phyloP scores from a whole-genome alignment of 2,888 invertebrate genomes.

The Phyto melanocephala region DNA sequence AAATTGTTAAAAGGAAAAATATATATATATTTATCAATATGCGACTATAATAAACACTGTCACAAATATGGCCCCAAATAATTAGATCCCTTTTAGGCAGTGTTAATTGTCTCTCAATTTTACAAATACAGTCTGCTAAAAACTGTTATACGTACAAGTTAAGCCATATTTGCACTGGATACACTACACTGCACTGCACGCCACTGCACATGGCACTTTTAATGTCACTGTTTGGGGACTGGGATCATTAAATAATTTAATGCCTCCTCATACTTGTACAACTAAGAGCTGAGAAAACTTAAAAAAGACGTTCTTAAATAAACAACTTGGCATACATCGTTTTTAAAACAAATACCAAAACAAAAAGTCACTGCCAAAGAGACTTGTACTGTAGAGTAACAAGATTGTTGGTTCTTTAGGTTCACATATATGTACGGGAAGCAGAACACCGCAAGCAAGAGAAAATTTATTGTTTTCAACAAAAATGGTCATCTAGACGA shows the following conservation, averaged over 20 bases:
- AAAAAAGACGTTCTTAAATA: slow-evolving; percentile 41
- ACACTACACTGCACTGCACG: not conserved
- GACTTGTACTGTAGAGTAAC: slow-evolving; percentile 26
- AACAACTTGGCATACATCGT: slow-evolving; percentile 37
- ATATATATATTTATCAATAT: not conserved
- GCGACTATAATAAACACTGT: not conserved
- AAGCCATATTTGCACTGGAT: slow-evolving; percentile 45
- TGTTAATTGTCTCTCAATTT: slow-evolving; percentile 59
- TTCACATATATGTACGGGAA: slow-evolving; percentile 11
- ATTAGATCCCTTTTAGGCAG: slow-evolving; percentile 65
- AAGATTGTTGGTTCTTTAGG: slow-evolving; percentile 39
- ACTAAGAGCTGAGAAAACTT: slow-evolving; percentile 4
- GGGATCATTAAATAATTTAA: slow-evolving; percentile 62
- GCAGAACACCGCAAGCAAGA: slow-evolving; percentile 31
- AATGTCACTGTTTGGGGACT: slow-evolving; percentile 53
- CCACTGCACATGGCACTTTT: slow-evolving; percentile 30
- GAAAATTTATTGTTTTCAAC: slow-evolving; percentile 57
- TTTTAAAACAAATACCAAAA: slow-evolving; percentile 19
- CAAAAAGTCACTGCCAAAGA: slow-evolving; percentile 28
- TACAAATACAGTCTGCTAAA: slow-evolving; percentile 55
- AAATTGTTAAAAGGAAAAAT: not conserved
- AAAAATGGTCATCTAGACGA: slow-evolving; percentile 60
- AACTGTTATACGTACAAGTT: slow-evolving; percentile 46
- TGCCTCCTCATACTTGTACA: slow-evolving; percentile 38
- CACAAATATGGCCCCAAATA: slow-evolving; percentile 58